Conservation (phyloP, 2,888 invertebrate genomes). For the Eupithecia centaureata region DNA sequence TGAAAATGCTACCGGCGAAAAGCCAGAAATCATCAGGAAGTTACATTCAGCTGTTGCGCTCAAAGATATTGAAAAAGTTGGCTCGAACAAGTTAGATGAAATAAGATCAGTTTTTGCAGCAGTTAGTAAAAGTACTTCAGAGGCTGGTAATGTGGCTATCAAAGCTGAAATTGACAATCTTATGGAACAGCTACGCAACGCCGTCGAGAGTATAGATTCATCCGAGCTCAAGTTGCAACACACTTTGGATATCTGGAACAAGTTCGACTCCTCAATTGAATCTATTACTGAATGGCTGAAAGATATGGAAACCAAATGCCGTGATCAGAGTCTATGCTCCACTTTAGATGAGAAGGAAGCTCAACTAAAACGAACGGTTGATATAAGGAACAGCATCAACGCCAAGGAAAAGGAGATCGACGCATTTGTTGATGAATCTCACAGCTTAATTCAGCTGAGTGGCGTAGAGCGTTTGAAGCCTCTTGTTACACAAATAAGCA, state of each 20-base stretch:
- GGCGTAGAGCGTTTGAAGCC: constrained; percentile 94
- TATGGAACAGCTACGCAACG: constrained; percentile 86
- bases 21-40: constrained; percentile 90
- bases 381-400: constrained; percentile 89
- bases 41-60: constrained; percentile 86
- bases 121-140: constrained; percentile 91
- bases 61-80: constrained; percentile 86
- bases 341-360: constrained; percentile 91
- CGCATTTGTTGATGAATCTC: constrained; percentile 94
- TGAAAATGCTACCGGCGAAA: constrained; percentile 93
- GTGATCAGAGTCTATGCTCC: constrained; percentile 93
- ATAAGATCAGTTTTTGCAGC: constrained; percentile 86
- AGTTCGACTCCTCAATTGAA: constrained; percentile 93
- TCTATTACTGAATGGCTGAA: constrained; percentile 94
- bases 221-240: constrained; percentile 89
- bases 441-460: constrained; percentile 91
- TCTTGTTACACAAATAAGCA: constrained; percentile 94
- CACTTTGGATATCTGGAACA: constrained; percentile 92
- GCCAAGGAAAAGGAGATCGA: constrained; percentile 94
- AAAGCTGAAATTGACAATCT: constrained; percentile 89
- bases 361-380: constrained; percentile 88
- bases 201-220: constrained; percentile 86
- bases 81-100: constrained; percentile 86
- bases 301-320: constrained; percentile 91
- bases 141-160: constrained; percentile 89